phyloP scores from a whole-genome alignment of 2,113 vertebrate species.

The Pterocles gutturalis region DNA sequence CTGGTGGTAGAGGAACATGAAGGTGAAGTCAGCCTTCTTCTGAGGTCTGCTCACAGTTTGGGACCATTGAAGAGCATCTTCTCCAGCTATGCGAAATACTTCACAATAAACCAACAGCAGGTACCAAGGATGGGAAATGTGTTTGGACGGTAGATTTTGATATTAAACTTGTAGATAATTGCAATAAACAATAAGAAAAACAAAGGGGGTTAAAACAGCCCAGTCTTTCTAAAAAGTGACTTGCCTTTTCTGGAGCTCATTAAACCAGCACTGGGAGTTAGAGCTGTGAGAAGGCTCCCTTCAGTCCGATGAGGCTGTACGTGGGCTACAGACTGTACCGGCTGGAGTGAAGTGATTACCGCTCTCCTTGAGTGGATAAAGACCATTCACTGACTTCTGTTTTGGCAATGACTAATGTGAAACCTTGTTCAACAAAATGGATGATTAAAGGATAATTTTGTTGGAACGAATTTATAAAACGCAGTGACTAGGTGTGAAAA shows the following conservation, averaged over 20 bases:
- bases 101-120: background rate
- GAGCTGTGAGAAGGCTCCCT: background rate
- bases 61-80: background rate
- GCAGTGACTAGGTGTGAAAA: conserved; percentile 44
- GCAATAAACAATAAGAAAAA: background rate
- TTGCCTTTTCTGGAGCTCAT: background rate
- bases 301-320: background rate
- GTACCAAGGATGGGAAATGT: background rate
- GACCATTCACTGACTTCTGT: conserved; percentile 27
- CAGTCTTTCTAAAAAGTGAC: background rate
- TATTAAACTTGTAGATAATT: background rate
- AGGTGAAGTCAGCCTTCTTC: background rate
- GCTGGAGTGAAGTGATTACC: conserved; percentile 24
- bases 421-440: background rate
- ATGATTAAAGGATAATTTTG: conserved; percentile 54
- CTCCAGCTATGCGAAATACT: background rate
- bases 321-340: background rate
- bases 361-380: conserved; percentile 37
- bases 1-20: background rate
- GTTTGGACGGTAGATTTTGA: background rate
- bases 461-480: conserved; percentile 10
- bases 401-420: conserved; percentile 36
- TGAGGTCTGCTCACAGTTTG: background rate
- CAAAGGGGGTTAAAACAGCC: background rate
- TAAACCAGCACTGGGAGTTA: background rate